These are phyloP conservation scores for Meloidogyne floridensis DNA, from an alignment of 1,140 invertebrate genomes.

Conservation along the genomic window DNA sequence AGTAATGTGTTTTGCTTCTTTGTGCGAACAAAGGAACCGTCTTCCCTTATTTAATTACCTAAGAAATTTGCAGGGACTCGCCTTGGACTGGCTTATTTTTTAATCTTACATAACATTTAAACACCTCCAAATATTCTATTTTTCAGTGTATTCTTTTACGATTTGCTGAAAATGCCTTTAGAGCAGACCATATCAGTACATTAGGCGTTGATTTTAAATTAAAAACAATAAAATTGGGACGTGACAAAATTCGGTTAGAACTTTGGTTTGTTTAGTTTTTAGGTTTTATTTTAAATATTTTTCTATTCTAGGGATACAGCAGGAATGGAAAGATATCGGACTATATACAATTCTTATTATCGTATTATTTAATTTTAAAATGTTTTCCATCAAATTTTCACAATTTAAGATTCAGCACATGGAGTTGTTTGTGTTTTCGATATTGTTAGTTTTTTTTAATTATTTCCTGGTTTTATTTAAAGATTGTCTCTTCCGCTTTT, in stretches of 20 bases:
- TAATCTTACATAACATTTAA: not conserved
- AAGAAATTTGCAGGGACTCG: no score
- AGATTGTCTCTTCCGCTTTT: no score
- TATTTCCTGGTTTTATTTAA: not conserved
- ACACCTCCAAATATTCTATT: not conserved
- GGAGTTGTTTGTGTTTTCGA: constrained; percentile 66
- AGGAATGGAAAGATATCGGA: constrained; percentile 41
- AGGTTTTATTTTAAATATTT: not conserved
- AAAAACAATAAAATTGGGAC: constrained; percentile 65
- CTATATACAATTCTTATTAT: constrained; percentile 66
- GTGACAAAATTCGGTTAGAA: constrained; percentile 59
- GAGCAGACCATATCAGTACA: constrained; percentile 63
- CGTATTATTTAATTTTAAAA: constrained; percentile 13
- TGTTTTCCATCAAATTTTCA: not conserved
- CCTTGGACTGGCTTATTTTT: no score
- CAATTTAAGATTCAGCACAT: constrained; percentile 56
- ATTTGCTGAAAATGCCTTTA: constrained; percentile 63
- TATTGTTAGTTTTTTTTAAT: constrained; percentile 41
- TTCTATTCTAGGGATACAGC: no score
- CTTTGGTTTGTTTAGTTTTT: constrained; percentile 40
- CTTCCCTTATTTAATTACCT: no score
- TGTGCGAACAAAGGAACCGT: no score
- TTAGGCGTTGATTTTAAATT: constrained; percentile 65
- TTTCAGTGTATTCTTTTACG: constrained; percentile 51
- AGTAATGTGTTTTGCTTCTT: no score